phyloP scores from a whole-genome alignment of 2,113 vertebrate genomes.

The Raja brachyura region DNA sequence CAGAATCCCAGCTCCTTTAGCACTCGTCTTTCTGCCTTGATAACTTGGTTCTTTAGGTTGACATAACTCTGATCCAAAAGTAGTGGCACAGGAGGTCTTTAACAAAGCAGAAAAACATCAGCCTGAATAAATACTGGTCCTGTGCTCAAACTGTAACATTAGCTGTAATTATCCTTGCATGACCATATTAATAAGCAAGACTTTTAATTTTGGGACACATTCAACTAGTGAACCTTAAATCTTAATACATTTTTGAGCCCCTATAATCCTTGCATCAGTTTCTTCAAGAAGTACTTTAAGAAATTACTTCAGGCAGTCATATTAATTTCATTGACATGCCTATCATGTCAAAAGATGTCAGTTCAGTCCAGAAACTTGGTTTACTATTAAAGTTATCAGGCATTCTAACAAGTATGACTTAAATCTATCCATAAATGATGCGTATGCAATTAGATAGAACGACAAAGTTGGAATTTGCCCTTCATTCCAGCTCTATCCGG shows the following conservation, averaged over 20 bases:
- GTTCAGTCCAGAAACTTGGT: not conserved
- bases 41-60: constrained; percentile 73
- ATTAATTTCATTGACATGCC: not conserved
- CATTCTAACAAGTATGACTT: not conserved
- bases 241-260: not conserved
- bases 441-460: too few relatives aligned
- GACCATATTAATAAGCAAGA: not conserved
- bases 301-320: not conserved
- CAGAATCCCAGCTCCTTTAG: constrained; percentile 80
- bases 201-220: not conserved
- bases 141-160: not conserved
- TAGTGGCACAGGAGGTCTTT: constrained; percentile 54
- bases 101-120: constrained; percentile 1
- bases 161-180: not conserved
- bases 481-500: too few relatives aligned
- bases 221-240: not conserved
- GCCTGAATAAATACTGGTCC: not conserved
- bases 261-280: not conserved
- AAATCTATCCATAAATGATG: too few relatives aligned
- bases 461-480: too few relatives aligned
- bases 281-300: not conserved
- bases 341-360: not conserved
- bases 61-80: constrained; percentile 72
- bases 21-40: constrained; percentile 71
- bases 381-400: not conserved